Evolutionary conservation across 2,113 vertebrate species (phyloP).

Genomic region (Arvicanthis niloticus): DNA sequence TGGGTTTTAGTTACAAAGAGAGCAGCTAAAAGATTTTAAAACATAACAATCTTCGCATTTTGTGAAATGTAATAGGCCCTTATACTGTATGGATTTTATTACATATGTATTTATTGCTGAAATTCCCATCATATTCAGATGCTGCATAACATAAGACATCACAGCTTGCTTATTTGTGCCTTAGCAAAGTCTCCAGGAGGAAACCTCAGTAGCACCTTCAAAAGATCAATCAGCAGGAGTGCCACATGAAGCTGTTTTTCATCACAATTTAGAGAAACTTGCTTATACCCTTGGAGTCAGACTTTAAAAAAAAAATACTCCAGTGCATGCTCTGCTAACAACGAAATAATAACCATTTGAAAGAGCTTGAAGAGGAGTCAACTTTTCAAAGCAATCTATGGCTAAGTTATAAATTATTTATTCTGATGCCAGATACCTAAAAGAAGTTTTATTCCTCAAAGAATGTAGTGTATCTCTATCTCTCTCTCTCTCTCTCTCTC

Average conservation of each 20-base stretch:
- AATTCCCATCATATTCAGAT: not conserved
- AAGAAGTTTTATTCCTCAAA: not conserved
- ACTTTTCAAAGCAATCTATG: not conserved
- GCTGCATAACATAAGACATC: not conserved
- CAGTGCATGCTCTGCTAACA: not conserved
- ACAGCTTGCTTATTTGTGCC: not conserved
- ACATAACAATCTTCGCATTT: not conserved
- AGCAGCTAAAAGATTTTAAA: not conserved
- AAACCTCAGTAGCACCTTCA: not conserved
- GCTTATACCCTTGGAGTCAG: not conserved
- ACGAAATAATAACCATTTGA: not conserved
- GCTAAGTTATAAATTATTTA: slow-evolving; percentile 30
- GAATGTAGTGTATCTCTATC: too few relatives aligned
- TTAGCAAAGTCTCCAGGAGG: not conserved
- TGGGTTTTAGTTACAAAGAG: slow-evolving; percentile 28
- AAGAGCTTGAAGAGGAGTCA: not conserved
- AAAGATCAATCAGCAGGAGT: not conserved
- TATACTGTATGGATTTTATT: not conserved
- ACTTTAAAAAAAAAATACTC: slow-evolving; percentile 15
- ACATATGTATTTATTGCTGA: not conserved
- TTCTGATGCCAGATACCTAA: not conserved
- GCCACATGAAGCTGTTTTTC: not conserved
- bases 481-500: too few relatives aligned
- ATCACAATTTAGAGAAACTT: slow-evolving; percentile 2
- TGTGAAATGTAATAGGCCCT: not conserved